A percentile compares a stretch with the other conserved stretches of the same genome.
Evolutionary conservation across 2,797 vertebrate species (phyloP).

Genomic region (Sus cebifrons): DNA sequence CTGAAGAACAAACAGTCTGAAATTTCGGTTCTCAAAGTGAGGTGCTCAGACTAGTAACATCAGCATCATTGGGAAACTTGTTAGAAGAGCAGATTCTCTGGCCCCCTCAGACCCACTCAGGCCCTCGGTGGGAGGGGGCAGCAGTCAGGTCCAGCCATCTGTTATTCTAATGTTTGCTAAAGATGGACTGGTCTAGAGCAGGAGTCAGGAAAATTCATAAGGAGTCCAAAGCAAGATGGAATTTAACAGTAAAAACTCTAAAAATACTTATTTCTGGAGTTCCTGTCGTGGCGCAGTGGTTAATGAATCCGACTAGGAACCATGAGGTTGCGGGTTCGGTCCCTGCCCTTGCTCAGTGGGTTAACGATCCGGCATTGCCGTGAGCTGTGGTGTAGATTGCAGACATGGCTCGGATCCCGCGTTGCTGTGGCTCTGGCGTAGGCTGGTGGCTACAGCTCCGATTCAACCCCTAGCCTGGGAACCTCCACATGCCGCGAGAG

Average conservation of each 20-base stretch:
- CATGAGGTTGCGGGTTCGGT: too few relatives aligned
- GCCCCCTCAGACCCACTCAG: neutral
- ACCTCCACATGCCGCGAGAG: too few relatives aligned
- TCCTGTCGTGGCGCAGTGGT: too few relatives aligned
- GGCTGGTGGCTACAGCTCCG: too few relatives aligned
- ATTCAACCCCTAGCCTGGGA: too few relatives aligned
- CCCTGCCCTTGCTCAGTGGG: too few relatives aligned
- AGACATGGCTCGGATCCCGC: too few relatives aligned
- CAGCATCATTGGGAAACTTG: neutral
- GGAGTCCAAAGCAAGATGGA: neutral
- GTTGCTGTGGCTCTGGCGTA: too few relatives aligned
- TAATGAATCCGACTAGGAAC: too few relatives aligned
- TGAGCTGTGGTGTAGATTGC: too few relatives aligned
- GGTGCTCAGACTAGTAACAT: neutral
- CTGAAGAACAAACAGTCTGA: neutral
- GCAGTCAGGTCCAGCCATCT: neutral
- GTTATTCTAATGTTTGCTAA: neutral
- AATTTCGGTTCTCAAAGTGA: neutral
- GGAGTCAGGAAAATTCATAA: neutral
- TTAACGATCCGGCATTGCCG: too few relatives aligned
- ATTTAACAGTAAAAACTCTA: slow-evolving; percentile 59
- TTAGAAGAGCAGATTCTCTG: neutral
- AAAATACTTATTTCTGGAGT: neutral
- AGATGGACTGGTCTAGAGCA: neutral
- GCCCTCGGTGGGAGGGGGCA: neutral